Conservation (phyloP, 2,113 vertebrate species). For the Brachypteracias leptosomus region DNA sequence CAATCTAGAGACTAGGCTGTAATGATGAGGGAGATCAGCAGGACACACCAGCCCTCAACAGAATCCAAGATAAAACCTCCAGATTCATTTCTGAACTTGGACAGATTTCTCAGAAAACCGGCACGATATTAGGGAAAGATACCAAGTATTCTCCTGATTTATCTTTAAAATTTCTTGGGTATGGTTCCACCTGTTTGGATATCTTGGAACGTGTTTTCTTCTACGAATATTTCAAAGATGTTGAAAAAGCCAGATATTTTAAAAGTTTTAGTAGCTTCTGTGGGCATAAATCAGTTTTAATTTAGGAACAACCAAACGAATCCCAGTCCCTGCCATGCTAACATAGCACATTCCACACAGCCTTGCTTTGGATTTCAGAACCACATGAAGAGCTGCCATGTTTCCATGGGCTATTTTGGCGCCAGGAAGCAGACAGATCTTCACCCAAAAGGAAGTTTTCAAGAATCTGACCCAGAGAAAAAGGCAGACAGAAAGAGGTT, state of each 20-base stretch:
- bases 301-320: neutral
- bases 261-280: neutral
- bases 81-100: neutral
- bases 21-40: neutral
- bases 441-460: neutral
- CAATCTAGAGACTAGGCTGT: neutral
- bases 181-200: neutral
- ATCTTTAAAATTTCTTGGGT: neutral
- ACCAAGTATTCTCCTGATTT: neutral
- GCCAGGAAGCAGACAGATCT: neutral
- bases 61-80: neutral
- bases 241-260: fast-evolving
- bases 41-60: neutral
- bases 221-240: neutral
- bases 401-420: slow-evolving; percentile 15
- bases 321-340: neutral
- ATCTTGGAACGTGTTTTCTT: neutral
- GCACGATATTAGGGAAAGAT: neutral
- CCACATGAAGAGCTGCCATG: slow-evolving; percentile 9
- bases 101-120: neutral
- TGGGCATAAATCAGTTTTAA: neutral
- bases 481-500: neutral
- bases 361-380: neutral
- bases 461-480: neutral
- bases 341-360: neutral